These are phyloP conservation scores for Drosophila guanche DNA, from an alignment of 1,140 invertebrate genomes.

Conservation along the genomic window DNA sequence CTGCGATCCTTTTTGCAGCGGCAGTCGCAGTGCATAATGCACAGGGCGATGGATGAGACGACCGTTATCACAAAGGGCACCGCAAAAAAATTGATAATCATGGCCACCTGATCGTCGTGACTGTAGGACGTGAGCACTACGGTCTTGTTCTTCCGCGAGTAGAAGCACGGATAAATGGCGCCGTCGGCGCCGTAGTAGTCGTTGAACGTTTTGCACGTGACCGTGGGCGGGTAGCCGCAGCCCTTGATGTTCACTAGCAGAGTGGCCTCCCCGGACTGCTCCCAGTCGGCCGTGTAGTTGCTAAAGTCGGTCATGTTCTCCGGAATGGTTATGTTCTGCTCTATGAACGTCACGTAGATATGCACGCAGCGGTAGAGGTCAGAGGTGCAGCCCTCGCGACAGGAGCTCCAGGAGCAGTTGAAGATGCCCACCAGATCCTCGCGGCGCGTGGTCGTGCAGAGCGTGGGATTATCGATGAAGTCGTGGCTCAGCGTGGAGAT, in stretches of 20 bases:
- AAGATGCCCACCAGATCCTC: slow-evolving; percentile 90
- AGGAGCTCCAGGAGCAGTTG: slow-evolving; percentile 94
- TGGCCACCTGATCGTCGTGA: slow-evolving; percentile 89
- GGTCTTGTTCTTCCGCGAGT: slow-evolving; percentile 91
- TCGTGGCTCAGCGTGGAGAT: slow-evolving; percentile 93
- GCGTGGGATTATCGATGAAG: slow-evolving; percentile 90
- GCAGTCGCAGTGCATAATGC: slow-evolving; percentile 93
- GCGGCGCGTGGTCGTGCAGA: slow-evolving; percentile 90
- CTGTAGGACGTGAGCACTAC: slow-evolving; percentile 92
- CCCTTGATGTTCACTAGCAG: slow-evolving; percentile 92
- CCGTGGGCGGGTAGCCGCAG: slow-evolving; percentile 94
- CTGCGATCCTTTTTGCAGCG: slow-evolving; percentile 85
- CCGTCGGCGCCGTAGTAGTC: slow-evolving; percentile 89
- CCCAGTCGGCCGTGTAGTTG: slow-evolving; percentile 79
- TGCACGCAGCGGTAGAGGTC: slow-evolving; percentile 94
- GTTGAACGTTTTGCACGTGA: slow-evolving; percentile 93
- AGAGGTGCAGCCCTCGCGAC: slow-evolving; percentile 93
- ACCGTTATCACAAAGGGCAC: slow-evolving; percentile 92
- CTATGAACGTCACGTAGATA: slow-evolving; percentile 90
- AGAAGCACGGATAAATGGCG: slow-evolving; percentile 91
- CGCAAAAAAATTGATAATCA: slow-evolving; percentile 91
- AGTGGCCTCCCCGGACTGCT: slow-evolving; percentile 86
- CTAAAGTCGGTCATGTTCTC: slow-evolving; percentile 79
- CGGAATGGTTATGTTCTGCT: slow-evolving; percentile 81
- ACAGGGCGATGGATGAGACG: slow-evolving; percentile 91